A percentile compares a stretch with the other conserved stretches of the same genome.
Evolutionary conservation across 2,888 invertebrate species (phyloP).

Genomic region (Endomychus coccineus): DNA sequence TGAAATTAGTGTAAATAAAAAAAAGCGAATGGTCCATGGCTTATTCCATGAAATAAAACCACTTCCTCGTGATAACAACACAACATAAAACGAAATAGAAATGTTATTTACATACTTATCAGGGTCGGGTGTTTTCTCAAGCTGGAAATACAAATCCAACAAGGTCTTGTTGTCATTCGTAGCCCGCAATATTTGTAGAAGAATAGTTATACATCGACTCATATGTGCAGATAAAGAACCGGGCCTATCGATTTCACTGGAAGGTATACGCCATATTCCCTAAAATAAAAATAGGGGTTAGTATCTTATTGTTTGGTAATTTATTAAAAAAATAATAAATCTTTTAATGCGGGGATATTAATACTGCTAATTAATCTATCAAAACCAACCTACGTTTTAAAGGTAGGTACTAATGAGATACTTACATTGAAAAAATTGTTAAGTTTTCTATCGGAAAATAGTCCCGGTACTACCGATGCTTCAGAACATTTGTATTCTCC

Average conservation of each 20-base stretch:
- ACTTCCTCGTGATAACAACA: too few relatives aligned
- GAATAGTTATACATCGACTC: constrained; percentile 72
- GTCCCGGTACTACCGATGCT: constrained; percentile 64
- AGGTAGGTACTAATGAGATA: constrained; percentile 20
- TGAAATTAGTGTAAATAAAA: not conserved
- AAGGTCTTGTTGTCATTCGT: constrained; percentile 74
- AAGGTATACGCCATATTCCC: constrained; percentile 89
- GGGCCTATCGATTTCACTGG: constrained; percentile 82
- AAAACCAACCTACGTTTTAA: not conserved
- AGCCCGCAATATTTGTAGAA: constrained; percentile 73
- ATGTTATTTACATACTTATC: constrained; percentile 64
- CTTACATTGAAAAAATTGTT: constrained; percentile 84
- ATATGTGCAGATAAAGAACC: constrained; percentile 90
- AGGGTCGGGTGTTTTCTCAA: constrained; percentile 73
- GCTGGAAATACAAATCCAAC: constrained; percentile 69
- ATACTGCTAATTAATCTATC: not conserved
- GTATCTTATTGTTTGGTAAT: too few relatives aligned
- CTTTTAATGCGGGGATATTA: not conserved
- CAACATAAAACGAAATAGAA: too few relatives aligned
- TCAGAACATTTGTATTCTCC: constrained; percentile 60
- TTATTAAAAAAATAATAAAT: constrained; percentile 1
- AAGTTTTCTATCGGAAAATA: constrained; percentile 78
- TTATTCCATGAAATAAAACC: not conserved
- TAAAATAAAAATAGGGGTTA: constrained; percentile 34
- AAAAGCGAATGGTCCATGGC: not conserved